Conservation (phyloP, 2,888 invertebrate species). For the Drosophila histrio region DNA sequence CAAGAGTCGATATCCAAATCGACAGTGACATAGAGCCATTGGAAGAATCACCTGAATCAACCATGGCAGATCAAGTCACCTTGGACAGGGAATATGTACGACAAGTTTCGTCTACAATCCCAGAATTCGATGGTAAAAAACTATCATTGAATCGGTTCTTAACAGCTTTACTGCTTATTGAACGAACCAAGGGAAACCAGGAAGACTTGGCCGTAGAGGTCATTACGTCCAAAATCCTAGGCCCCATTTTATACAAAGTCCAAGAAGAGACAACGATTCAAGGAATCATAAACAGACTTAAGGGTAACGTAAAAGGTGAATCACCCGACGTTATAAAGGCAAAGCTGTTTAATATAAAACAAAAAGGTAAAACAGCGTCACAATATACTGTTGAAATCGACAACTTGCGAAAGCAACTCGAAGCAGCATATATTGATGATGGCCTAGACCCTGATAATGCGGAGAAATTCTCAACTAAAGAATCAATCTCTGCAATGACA, state of each 20-base stretch:
- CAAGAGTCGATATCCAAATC: neutral
- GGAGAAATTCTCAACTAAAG: neutral
- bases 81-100: neutral
- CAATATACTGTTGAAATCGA: constrained; percentile 1
- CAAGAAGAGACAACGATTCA: neutral
- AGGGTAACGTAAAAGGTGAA: neutral
- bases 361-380: constrained; percentile 2
- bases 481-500: neutral
- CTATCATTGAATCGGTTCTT: neutral
- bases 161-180: neutral
- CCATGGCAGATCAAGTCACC: neutral
- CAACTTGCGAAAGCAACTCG: constrained; percentile 3
- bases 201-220: constrained; percentile 6
- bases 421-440: neutral
- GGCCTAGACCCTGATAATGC: neutral
- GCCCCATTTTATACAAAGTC: no score
- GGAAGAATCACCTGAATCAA: neutral
- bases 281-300: neutral
- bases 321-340: constrained; percentile 1
- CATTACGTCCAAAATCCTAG: neutral
- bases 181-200: constrained; percentile 9
- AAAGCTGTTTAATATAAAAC: neutral
- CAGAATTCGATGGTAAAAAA: no score
- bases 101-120: neutral
- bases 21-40: neutral